Percentiles rank a stretch among this genome's conserved stretches.
Evolutionary conservation across 1,140 invertebrate genomes (phyloP).

Genomic region (Heliconius hewitsoni): DNA sequence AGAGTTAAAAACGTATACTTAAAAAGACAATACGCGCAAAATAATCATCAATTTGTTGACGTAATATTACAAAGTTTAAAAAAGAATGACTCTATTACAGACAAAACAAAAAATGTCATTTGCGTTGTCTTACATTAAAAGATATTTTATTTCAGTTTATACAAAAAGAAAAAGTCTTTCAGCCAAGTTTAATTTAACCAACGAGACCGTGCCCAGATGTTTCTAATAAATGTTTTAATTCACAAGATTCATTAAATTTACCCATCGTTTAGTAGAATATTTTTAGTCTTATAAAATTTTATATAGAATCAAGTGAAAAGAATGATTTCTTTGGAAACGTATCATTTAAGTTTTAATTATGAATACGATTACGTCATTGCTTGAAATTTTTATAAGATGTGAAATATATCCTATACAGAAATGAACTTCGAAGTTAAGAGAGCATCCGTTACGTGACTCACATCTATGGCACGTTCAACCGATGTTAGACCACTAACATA

Average conservation of each 20-base stretch:
- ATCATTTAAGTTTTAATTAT: neutral
- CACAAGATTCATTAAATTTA: constrained; percentile 56
- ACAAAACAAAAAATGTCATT: constrained; percentile 31
- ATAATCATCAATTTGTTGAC: neutral
- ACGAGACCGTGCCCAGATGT: constrained; percentile 63
- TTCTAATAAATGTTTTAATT: constrained; percentile 66
- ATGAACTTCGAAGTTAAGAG: constrained; percentile 70
- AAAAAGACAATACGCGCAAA: neutral
- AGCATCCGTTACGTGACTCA: constrained; percentile 80
- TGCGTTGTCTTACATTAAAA: constrained; percentile 55
- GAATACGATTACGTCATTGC: neutral
- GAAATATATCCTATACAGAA: constrained; percentile 60
- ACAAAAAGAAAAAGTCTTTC: constrained; percentile 59
- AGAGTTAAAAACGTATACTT: neutral
- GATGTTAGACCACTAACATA: constrained; percentile 71
- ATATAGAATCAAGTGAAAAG: neutral
- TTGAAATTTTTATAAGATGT: constrained; percentile 40
- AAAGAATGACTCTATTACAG: neutral
- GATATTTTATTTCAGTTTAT: constrained; percentile 60
- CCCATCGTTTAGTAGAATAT: constrained; percentile 30
- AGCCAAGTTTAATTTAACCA: constrained; percentile 68
- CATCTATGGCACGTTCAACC: constrained; percentile 69
- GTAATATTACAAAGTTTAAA: neutral
- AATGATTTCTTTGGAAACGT: neutral
- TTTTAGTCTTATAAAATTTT: neutral